Evolutionary conservation across 2,888 invertebrate species (phyloP).

Genomic region (Rotaria socialis): DNA sequence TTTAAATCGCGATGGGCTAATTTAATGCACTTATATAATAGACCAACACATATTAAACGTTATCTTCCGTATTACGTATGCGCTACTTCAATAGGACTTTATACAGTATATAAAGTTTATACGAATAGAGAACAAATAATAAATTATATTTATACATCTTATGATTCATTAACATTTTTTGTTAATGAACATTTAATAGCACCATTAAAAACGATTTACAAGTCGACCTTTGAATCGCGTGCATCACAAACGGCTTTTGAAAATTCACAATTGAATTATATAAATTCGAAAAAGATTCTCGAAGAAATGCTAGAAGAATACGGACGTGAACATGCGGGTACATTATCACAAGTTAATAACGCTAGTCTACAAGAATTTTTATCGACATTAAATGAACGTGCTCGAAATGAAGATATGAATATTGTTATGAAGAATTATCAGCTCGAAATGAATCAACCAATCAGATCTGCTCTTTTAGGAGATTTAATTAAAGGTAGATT

Average conservation of each 20-base stretch:
- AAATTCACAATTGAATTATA: conserved; percentile 5
- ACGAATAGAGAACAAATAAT: not conserved
- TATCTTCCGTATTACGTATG: not conserved
- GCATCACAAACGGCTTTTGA: not conserved
- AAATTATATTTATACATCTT: not conserved
- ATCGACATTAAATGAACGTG: not conserved
- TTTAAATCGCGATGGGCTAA: not conserved
- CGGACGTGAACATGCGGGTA: not conserved
- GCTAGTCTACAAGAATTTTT: not conserved
- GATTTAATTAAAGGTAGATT: conserved; percentile 31
- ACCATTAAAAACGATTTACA: conserved; percentile 27
- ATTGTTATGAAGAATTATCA: conserved; percentile 27
- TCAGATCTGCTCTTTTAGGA: not conserved
- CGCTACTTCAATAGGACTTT: not conserved
- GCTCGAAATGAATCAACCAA: not conserved
- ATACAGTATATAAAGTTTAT: not conserved
- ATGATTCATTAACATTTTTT: conserved; percentile 25
- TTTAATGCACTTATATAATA: not conserved
- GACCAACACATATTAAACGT: conserved; percentile 34
- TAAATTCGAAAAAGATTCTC: conserved; percentile 21
- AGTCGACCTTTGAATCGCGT: not conserved
- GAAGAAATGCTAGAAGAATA: conserved; percentile 32
- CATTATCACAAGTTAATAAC: not conserved
- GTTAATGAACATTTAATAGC: not conserved
- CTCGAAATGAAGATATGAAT: conserved; percentile 33